Conservation (phyloP, 2,113 vertebrate species). For the Marmota flaviventris region DNA sequence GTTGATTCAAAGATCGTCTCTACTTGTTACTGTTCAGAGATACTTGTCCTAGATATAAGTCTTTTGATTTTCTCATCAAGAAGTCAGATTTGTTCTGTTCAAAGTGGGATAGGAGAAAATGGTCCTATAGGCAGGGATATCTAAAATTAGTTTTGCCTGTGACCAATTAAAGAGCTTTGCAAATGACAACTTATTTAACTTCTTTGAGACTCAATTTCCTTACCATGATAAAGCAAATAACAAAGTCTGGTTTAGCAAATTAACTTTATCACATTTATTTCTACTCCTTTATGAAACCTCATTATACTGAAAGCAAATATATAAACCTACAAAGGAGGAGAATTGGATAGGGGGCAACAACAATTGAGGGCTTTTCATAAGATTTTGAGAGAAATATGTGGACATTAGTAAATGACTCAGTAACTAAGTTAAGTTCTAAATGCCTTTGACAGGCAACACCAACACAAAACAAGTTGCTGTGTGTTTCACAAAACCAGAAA, state of each 20-base stretch:
- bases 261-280: neutral
- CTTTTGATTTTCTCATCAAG: conserved; percentile 39
- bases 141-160: neutral
- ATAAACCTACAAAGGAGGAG: neutral
- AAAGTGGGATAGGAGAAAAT: neutral
- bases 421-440: neutral
- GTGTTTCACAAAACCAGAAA: neutral
- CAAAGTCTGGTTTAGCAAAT: neutral
- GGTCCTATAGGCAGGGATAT: neutral
- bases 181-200: conserved; percentile 10
- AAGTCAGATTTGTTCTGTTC: neutral
- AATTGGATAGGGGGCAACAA: neutral
- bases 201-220: neutral
- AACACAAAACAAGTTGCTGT: neutral
- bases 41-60: neutral
- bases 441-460: neutral
- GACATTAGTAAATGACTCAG: neutral
- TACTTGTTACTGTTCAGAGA: neutral
- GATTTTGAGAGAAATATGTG: neutral
- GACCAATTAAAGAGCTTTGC: neutral
- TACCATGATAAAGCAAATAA: neutral
- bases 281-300: neutral
- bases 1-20: neutral
- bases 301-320: neutral
- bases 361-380: neutral